A percentile compares a stretch with the other conserved stretches of the same genome.
These are phyloP conservation scores for Rhagoletis pomonella DNA, from an alignment of 1,140 invertebrate genomes.

Conservation along the genomic window DNA sequence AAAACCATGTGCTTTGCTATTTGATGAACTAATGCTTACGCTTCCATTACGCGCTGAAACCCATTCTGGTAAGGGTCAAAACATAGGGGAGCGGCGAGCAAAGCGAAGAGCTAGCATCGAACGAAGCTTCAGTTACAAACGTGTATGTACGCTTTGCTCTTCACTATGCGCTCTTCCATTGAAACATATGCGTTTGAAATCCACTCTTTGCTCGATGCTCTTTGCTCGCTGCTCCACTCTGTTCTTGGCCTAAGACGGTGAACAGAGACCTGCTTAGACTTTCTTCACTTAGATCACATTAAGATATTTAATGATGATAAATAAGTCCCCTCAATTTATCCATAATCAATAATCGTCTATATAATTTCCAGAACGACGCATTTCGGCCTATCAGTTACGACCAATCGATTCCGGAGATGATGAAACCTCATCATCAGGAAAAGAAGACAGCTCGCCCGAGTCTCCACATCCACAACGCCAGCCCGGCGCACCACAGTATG, in stretches of 20 bases:
- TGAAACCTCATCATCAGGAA: slow-evolving; percentile 72
- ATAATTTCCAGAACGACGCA: slow-evolving; percentile 68
- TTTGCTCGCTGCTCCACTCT: background rate
- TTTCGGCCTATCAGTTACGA: slow-evolving; percentile 72
- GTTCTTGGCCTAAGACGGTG: background rate
- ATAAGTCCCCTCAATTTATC: background rate
- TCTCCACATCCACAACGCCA: slow-evolving; percentile 64
- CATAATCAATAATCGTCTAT: background rate
- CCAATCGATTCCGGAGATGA: slow-evolving; percentile 73
- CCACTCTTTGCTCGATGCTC: no score
- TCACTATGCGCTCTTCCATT: background rate
- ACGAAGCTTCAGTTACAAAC: no score
- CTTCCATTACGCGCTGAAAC: no score
- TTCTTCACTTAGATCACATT: background rate
- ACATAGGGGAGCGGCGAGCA: no score
- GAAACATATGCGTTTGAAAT: no score
- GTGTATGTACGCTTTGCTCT: background rate
- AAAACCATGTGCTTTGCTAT: no score
- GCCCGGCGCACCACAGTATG: slow-evolving; percentile 65
- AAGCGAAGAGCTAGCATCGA: no score
- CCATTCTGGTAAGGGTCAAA: no score
- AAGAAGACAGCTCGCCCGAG: slow-evolving; percentile 70
- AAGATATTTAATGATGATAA: background rate
- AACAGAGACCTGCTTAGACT: background rate
- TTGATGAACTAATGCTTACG: no score